Percentiles rank a stretch among this genome's conserved stretches.
These are phyloP conservation scores for Heterotilapia buettikoferi DNA, from an alignment of 2,113 vertebrate genomes.

Conservation along the genomic window DNA sequence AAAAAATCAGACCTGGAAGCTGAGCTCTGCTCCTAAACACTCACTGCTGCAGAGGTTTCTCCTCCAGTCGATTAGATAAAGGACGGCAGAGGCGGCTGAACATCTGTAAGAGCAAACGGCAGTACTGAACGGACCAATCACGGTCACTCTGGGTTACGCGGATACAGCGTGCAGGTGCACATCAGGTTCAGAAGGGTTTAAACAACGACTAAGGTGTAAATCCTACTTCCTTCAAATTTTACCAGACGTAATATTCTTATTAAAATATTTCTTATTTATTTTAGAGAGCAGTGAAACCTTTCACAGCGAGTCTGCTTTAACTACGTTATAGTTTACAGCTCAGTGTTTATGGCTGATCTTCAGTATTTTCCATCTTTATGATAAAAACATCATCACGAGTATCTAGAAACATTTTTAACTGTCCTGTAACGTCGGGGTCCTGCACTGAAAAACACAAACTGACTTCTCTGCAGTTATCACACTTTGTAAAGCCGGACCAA, in stretches of 20 bases:
- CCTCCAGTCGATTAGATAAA: fast-evolving
- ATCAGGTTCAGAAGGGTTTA: not conserved
- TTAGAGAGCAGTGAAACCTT: not conserved
- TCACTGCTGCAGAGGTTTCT: not conserved
- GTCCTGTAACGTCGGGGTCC: not conserved
- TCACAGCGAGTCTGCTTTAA: not conserved
- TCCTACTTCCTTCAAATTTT: not conserved
- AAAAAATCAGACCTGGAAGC: too few species aligned
- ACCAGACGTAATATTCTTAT: not conserved
- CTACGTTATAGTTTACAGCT: fast-evolving
- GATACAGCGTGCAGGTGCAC: not conserved
- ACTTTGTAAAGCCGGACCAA: not conserved
- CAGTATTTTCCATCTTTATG: not conserved
- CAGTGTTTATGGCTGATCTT: not conserved
- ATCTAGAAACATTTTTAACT: not conserved
- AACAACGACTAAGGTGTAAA: not conserved
- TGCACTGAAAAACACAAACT: fast-evolving
- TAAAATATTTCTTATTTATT: not conserved
- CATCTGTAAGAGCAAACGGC: not conserved
- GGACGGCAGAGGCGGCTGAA: fast-evolving
- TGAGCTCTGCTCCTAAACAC: not conserved
- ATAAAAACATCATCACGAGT: not conserved
- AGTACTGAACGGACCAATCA: not conserved
- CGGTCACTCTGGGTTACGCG: not conserved
- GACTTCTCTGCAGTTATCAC: not conserved